Evolutionary conservation across 2,888 invertebrate genomes (phyloP).

Genomic region (Isotomurus palustris): DNA sequence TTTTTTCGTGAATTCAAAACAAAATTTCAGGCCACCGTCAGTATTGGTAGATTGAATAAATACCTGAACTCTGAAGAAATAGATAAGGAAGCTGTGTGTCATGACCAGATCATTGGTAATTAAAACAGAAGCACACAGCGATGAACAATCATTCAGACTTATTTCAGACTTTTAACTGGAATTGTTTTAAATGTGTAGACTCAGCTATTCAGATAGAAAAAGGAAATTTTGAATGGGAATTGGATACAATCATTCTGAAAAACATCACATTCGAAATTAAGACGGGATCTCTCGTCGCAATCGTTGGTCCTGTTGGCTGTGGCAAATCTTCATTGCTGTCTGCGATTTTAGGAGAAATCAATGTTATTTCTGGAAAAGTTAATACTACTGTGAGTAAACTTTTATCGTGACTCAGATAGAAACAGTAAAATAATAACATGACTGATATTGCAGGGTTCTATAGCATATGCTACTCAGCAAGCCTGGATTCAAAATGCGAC

Average conservation of each 20-base stretch:
- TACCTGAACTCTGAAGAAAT: constrained; percentile 58
- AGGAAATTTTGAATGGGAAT: constrained; percentile 84
- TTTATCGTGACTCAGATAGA: constrained; percentile 50
- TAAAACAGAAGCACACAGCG: not conserved
- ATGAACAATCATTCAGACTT: constrained; percentile 4
- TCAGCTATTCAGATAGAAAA: constrained; percentile 60
- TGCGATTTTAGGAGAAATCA: constrained; percentile 53
- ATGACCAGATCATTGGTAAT: constrained; percentile 34
- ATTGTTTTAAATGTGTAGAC: not conserved
- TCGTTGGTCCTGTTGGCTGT: constrained; percentile 83
- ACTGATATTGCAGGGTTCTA: constrained; percentile 51
- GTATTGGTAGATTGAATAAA: constrained; percentile 56
- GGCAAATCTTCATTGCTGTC: constrained; percentile 66
- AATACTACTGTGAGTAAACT: constrained; percentile 36
- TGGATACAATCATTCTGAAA: constrained; percentile 41
- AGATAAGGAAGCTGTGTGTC: constrained; percentile 50
- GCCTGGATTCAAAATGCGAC: constrained; percentile 99
- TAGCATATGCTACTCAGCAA: constrained; percentile 87
- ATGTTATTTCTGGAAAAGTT: constrained; percentile 47
- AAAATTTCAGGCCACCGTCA: constrained; percentile 49
- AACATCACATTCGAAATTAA: constrained; percentile 72
- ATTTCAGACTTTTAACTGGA: not conserved
- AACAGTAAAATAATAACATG: not conserved
- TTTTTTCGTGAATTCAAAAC: not conserved
- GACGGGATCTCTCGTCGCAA: constrained; percentile 67